Evolutionary conservation across 64 coral and sea anemone genomes (phyloP), one percentile per base, ranked within the genome.

Genomic region (Actinia tenebrosa): DNA sequence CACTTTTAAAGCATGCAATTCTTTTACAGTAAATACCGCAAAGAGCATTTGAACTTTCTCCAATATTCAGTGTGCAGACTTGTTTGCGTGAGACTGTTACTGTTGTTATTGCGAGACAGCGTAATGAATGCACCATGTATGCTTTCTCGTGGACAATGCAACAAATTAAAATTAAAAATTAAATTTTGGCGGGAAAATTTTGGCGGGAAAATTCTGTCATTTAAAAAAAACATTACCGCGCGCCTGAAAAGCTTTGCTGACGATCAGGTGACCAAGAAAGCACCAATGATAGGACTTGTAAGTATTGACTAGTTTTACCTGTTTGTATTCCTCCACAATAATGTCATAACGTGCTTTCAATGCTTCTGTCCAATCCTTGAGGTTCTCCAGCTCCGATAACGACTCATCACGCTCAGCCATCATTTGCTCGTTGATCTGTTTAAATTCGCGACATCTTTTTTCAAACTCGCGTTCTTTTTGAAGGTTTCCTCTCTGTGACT

Each of bases 331-430:
- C 45, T 92, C 84, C 22, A 83, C 87, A n/a, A 92, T 87, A 18
- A 85, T 45, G 71, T 95, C 93, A 44, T 86, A 95, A 10, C 87
- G 59, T 11, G 87, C 93, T 19, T 95, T 95, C 45, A 95, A 86
- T 6, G 89, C 93, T 87, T 92, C 93, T 44, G 87, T 80, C 93
- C 93, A 92, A 53, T 91, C 84, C 45, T 89, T 95, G 8, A 95
- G 86, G 15, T 91, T 68, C 22, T 86, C 83, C 17, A 95, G 56
- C 83, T 95, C 86, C 3, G 86, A 53, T 23, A 64, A 18, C 3
- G 87, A 45, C 56, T 95, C 89, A 77, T 95, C 83, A 23, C 87
- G 82, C 43, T 95, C 93, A 10, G 71, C 87, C 50, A 89, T 45
- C 14, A 92, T 37, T 56, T 91, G 77, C 8, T 91, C 89, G 25